Evolutionary conservation across 53 echinoderm and acorn worm genomes (phyloP).

Genomic region (Luidia sarsii): DNA sequence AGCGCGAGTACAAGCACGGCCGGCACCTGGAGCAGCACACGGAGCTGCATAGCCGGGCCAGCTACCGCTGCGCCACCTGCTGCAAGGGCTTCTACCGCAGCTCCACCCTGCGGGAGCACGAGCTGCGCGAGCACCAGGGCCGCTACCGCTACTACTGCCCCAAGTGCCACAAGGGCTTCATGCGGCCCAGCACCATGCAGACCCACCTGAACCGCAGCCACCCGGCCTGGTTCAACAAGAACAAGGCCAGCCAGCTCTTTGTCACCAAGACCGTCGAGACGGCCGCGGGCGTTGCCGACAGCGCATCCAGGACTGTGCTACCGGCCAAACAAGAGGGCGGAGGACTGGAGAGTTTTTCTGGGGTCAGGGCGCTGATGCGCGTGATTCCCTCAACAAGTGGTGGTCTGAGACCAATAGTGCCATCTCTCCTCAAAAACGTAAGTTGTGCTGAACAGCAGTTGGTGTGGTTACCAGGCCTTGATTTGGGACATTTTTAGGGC

Average conservation of each 20-base stretch:
- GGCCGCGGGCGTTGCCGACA: neutral
- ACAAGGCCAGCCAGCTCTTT: neutral
- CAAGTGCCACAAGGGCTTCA: constrained; percentile 76
- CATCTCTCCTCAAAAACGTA: constrained; percentile 5
- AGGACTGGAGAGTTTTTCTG: neutral
- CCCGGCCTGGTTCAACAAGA: constrained; percentile 18
- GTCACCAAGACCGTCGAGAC: neutral
- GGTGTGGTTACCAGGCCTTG: too few relatives aligned
- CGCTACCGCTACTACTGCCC: constrained; percentile 73
- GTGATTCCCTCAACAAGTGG: constrained; percentile 36
- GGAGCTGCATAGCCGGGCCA: constrained; percentile 56
- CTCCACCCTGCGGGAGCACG: constrained; percentile 74
- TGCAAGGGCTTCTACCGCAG: constrained; percentile 79
- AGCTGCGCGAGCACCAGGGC: constrained; percentile 74
- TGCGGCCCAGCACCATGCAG: constrained; percentile 61
- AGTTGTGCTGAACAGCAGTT: too few relatives aligned
- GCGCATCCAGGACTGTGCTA: neutral
- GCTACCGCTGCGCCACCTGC: constrained; percentile 66
- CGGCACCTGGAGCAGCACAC: constrained; percentile 60
- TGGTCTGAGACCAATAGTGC: neutral
- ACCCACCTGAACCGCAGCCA: constrained; percentile 47
- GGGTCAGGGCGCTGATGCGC: too few relatives aligned
- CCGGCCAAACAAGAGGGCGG: constrained; percentile 1
- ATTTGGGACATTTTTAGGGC: too few relatives aligned
- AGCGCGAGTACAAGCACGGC: constrained; percentile 58